Percentiles rank a stretch among this genome's conserved stretches.
Conservation (phyloP, 2,113 vertebrate genomes). For the Chinchilla lanigera region DNA sequence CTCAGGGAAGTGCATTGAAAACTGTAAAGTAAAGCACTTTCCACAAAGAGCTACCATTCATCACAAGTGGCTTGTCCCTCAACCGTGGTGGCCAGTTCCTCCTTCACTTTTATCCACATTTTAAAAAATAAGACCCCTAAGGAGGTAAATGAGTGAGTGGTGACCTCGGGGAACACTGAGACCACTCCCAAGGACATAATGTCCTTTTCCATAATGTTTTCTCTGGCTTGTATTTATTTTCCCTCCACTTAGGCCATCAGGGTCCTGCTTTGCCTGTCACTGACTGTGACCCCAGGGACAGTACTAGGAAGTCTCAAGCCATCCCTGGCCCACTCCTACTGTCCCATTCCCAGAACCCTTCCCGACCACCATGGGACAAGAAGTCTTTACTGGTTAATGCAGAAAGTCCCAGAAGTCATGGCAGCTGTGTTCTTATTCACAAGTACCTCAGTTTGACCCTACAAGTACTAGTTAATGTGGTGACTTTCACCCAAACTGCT, state of each 20-base stretch:
- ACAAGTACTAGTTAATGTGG: background rate
- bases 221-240: background rate
- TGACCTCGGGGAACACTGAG: background rate
- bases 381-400: background rate
- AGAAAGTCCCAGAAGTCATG: background rate
- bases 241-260: background rate
- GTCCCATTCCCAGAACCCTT: background rate
- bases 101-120: accelerated
- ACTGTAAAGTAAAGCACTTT: slow-evolving; percentile 42
- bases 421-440: background rate
- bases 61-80: background rate
- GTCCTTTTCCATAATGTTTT: background rate
- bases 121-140: background rate
- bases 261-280: background rate
- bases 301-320: background rate
- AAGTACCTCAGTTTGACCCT: background rate
- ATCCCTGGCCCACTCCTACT: accelerated
- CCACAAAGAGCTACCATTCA: background rate
- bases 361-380: background rate
- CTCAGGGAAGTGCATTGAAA: background rate
- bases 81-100: background rate
- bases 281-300: background rate
- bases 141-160: background rate
- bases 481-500: background rate
- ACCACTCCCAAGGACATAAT: background rate